These are phyloP conservation scores for Hypothenemus hampei DNA, from an alignment of 1,140 invertebrate species.

Conservation along the genomic window DNA sequence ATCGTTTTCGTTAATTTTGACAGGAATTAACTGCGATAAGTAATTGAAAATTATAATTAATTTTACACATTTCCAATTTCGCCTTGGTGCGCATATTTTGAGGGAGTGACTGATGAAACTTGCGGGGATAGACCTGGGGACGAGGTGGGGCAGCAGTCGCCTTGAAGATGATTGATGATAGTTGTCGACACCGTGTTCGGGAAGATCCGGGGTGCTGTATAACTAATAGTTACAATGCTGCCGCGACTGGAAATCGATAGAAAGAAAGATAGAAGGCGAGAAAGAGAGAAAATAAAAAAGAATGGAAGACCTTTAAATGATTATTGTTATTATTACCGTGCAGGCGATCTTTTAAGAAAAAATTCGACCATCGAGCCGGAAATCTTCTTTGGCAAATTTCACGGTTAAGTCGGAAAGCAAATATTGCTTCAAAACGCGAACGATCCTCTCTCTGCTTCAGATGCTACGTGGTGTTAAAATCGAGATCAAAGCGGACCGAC, in stretches of 20 bases:
- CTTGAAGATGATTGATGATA: slow-evolving; percentile 43
- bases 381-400: no score
- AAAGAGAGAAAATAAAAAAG: no score
- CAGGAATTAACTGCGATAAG: no score
- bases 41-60: no score
- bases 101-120: background rate
- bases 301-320: no score
- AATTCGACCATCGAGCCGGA: no score
- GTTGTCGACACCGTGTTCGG: slow-evolving; percentile 44
- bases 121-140: slow-evolving; percentile 6
- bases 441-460: background rate
- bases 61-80: no score
- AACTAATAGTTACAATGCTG: slow-evolving; percentile 42
- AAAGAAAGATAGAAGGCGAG: no score
- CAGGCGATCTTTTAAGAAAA: no score
- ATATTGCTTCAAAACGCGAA: background rate
- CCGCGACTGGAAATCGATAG: slow-evolving; percentile 26
- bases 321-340: no score
- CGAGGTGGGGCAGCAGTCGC: slow-evolving; percentile 8
- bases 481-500: slow-evolving; percentile 3
- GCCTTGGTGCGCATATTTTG: background rate
- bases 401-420: background rate
- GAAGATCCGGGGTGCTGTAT: slow-evolving; percentile 39
- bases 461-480: background rate
- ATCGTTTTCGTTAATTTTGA: no score